Percentiles rank a stretch among this genome's conserved stretches.
Evolutionary conservation across 2,113 vertebrate genomes (phyloP).

Genomic region (Numenius arquata): DNA sequence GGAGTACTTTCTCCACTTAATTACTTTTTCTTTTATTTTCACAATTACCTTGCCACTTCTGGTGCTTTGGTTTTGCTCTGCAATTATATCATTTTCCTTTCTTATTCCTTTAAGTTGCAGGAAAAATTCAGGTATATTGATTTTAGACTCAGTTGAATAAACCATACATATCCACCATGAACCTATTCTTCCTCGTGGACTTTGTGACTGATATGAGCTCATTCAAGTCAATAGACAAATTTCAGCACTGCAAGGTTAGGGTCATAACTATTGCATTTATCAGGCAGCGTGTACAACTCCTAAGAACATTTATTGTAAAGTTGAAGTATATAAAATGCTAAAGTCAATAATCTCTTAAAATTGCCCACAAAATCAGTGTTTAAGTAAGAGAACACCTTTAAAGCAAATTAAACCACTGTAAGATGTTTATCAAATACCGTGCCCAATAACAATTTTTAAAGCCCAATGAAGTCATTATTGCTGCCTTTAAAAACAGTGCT

Average conservation of each 20-base stretch:
- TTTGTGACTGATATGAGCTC: neutral
- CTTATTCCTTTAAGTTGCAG: neutral
- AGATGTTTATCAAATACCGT: neutral
- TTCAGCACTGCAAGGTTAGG: neutral
- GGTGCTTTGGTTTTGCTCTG: neutral
- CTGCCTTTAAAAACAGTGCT: neutral
- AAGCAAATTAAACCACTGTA: neutral
- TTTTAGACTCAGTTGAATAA: neutral
- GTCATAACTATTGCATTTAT: neutral
- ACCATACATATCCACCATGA: neutral
- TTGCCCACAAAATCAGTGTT: neutral
- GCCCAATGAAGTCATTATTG: neutral
- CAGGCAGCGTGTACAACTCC: neutral
- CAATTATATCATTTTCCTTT: neutral
- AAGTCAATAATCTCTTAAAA: neutral
- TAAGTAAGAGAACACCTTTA: neutral
- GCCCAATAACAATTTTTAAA: neutral
- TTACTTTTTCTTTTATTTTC: neutral
- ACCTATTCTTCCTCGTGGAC: neutral
- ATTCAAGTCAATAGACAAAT: neutral
- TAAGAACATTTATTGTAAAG: neutral
- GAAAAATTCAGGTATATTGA: neutral
- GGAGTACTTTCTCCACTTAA: neutral
- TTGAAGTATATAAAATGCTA: neutral
- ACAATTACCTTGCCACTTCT: neutral